Percentiles rank a stretch among this genome's conserved stretches.
These are phyloP conservation scores for Lynx canadensis DNA, from an alignment of 2,113 vertebrate genomes.

Conservation along the genomic window DNA sequence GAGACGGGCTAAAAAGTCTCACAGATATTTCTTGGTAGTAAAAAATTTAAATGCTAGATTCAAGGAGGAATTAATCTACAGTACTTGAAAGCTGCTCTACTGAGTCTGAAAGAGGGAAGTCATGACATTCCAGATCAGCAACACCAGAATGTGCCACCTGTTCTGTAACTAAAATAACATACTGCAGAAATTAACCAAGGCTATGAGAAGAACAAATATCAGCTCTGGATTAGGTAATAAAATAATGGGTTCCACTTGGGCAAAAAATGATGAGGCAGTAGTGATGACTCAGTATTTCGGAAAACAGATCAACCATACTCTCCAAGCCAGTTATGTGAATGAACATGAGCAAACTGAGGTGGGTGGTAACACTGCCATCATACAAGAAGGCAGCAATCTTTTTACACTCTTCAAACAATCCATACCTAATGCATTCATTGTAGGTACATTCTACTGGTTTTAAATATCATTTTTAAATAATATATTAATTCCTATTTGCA, in stretches of 20 bases:
- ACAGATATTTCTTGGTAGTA: not conserved
- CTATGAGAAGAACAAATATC: not conserved
- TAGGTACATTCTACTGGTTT: not conserved
- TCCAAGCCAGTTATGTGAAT: not conserved
- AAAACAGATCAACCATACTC: not conserved
- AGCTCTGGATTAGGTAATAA: constrained; percentile 9
- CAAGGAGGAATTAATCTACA: not conserved
- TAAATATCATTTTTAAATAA: constrained; percentile 17
- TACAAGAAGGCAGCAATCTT: not conserved
- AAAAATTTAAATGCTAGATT: constrained; percentile 1
- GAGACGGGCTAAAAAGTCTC: not conserved
- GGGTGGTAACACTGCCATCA: not conserved
- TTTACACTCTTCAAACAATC: not conserved
- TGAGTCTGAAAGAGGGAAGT: not conserved
- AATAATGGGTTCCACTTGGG: not conserved
- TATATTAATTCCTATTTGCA: not conserved
- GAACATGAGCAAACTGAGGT: not conserved
- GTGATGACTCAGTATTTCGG: not conserved
- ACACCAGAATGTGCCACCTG: not conserved
- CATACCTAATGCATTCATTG: not conserved
- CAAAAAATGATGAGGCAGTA: not conserved
- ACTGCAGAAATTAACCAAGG: not conserved
- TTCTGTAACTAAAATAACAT: constrained; percentile 30
- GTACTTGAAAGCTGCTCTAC: not conserved
- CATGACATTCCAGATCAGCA: not conserved